Conservation (phyloP, 2,888 invertebrate genomes). For the Lapara coniferarum region DNA sequence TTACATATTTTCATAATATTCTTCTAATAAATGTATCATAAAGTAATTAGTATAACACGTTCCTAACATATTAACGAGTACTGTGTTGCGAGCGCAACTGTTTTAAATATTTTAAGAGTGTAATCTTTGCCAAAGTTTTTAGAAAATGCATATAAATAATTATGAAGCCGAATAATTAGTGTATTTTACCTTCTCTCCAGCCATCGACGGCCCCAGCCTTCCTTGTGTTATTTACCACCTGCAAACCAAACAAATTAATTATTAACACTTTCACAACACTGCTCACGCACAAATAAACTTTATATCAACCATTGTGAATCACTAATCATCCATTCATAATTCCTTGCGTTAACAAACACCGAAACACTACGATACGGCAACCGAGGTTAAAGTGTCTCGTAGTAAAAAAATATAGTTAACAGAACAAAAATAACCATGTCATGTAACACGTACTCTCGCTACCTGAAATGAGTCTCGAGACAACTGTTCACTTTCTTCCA, state of each 20-base stretch:
- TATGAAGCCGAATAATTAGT: background rate
- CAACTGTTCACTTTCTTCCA: conserved; percentile 34
- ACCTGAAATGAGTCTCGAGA: conserved; percentile 54
- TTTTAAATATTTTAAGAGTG: background rate
- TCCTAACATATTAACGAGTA: background rate
- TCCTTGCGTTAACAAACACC: conserved; percentile 40
- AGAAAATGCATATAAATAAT: background rate
- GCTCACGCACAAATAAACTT: conserved; percentile 35
- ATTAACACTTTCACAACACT: conserved; percentile 52
- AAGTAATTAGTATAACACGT: background rate
- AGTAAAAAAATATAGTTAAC: conserved; percentile 59
- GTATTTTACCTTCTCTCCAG: conserved; percentile 77
- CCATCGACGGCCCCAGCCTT: conserved; percentile 82
- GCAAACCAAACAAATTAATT: conserved; percentile 45
- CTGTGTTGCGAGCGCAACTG: background rate
- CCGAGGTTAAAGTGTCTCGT: conserved; percentile 70
- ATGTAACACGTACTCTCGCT: conserved; percentile 41
- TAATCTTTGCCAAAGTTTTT: conserved; percentile 8
- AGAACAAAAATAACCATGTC: conserved; percentile 61
- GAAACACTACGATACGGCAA: conserved; percentile 58
- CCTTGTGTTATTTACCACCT: conserved; percentile 88
- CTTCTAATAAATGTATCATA: background rate
- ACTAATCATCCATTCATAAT: conserved; percentile 54
- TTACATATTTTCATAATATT: background rate
- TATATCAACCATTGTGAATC: conserved; percentile 65